Evolutionary conservation across 2,113 vertebrate species (phyloP), one percentile per base, ranked within the genome.

Genomic region (Xenotilapia flavipinnis): DNA sequence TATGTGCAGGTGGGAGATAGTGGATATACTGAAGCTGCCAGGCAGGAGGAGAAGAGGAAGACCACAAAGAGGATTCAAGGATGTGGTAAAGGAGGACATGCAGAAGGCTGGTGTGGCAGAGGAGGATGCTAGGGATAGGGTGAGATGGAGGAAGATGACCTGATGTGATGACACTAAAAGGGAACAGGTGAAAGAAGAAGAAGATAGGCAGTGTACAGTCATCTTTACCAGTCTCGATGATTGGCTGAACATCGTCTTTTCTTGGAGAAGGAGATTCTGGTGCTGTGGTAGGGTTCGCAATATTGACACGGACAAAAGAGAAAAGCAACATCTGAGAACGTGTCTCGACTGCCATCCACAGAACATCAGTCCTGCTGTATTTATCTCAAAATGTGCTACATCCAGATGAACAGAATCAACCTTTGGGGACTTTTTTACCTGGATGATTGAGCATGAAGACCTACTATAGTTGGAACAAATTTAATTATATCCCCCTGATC

Each of bases 181-280:
- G 5, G 3, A 45, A 42, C 8, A 45, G 21, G 13, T 42, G 23
- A 49, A 75, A 31, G 15, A 75, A 75, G 68, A 73, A 28, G 70
- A 75, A 11, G 40, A 47, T 28, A 21, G 6, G 23, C 10, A 3
- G 2, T 33, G 53, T 49, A 19, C 15, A 5, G 45, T 68, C 6
- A 53, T 42, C 55, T 82, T 90, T 88, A 95, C 94, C 90, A 7
- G 79, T 38, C 7, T n/a, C 0, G 7, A 45, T 9, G 36, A 79
- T 84, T 10, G 90, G 55, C 49, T 83, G 83, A 58, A 36, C 58
- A 13, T 3, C 5, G 1, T 9, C 4, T 56, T 6, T 45, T 8
- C 4, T 40, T 1, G 45, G 12, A 21, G 87, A 2, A 3, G 19
- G 47, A 49, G 81, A 45, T 3, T 92, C 87, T 56, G 87, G 26